Evolutionary conservation across 2,113 vertebrate species (phyloP).

Genomic region (Paracyprichromis sp.): DNA sequence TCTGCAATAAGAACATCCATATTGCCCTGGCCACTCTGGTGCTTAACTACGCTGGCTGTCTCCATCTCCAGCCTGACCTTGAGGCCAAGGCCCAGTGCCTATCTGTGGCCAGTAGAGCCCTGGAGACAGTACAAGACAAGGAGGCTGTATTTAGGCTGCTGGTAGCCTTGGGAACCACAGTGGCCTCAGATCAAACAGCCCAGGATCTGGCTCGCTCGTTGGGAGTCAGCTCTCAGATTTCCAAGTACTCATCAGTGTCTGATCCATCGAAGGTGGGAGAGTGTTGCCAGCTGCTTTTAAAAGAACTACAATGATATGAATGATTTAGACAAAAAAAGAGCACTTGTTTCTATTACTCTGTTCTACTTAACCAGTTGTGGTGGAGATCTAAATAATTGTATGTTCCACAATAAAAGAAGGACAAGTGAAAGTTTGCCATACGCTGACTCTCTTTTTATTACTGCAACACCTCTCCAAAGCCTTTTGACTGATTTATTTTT

Average conservation of each 20-base stretch:
- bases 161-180: conserved; percentile 91
- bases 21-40: conserved; percentile 89
- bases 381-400: conserved; percentile 31
- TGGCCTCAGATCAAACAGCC: conserved; percentile 83
- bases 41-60: conserved; percentile 88
- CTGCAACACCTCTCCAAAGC: not conserved
- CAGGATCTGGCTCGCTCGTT: conserved; percentile 90
- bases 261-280: conserved; percentile 92
- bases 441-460: conserved; percentile 6
- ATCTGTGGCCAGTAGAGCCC: conserved; percentile 86
- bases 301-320: conserved; percentile 77
- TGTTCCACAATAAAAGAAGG: conserved; percentile 50
- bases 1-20: conserved; percentile 93
- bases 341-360: conserved; percentile 27
- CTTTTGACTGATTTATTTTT: not conserved
- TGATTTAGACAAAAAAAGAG: conserved; percentile 1
- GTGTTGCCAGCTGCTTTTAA: conserved; percentile 89
- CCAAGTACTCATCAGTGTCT: conserved; percentile 84
- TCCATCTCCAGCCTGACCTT: conserved; percentile 81
- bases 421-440: conserved; percentile 7
- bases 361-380: conserved; percentile 28
- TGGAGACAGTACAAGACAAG: conserved; percentile 92
- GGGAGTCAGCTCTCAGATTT: conserved; percentile 89
- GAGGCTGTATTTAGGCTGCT: conserved; percentile 94
- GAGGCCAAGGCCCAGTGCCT: conserved; percentile 97